A percentile compares a stretch with the other conserved stretches of the same genome.
Conservation (phyloP, 2,888 invertebrate species). For the Gasteruption jaculator region DNA sequence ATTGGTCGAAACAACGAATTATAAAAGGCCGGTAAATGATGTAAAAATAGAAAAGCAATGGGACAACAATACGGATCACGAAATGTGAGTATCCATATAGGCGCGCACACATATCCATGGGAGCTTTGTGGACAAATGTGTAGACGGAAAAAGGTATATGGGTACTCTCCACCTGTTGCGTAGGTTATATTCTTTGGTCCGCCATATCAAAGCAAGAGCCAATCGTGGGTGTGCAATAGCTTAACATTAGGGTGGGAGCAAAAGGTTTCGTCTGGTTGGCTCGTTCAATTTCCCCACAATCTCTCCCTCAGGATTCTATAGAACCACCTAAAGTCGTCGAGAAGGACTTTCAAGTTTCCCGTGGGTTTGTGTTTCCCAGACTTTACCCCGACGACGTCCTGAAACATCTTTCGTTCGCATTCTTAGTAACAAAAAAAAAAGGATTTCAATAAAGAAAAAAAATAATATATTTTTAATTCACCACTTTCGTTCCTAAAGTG, state of each 20-base stretch:
- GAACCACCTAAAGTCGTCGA: conserved; percentile 21
- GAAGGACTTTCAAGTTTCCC: too few relatives aligned
- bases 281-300: conserved; percentile 28
- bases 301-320: conserved; percentile 33
- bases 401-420: too few relatives aligned
- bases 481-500: too few relatives aligned
- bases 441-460: too few relatives aligned
- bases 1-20: too few relatives aligned
- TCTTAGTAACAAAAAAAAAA: too few relatives aligned
- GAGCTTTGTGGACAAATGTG: conserved; percentile 4
- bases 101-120: too few relatives aligned
- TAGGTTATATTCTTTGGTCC: conserved; percentile 31
- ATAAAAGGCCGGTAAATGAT: too few relatives aligned
- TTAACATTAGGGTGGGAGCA: conserved; percentile 35
- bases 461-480: too few relatives aligned
- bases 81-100: too few relatives aligned
- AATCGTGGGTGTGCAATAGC: conserved; percentile 36
- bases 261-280: conserved; percentile 37
- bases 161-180: conserved; percentile 46
- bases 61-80: too few relatives aligned
- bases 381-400: conserved; percentile 27
- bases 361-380: conserved; percentile 31
- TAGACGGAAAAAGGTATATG: conserved; percentile 10
- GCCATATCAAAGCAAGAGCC: conserved; percentile 44
- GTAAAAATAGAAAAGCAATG: too few relatives aligned